phyloP scores from a whole-genome alignment of 2,113 vertebrate genomes.

The Speoplatyrhinus poulsoni region DNA sequence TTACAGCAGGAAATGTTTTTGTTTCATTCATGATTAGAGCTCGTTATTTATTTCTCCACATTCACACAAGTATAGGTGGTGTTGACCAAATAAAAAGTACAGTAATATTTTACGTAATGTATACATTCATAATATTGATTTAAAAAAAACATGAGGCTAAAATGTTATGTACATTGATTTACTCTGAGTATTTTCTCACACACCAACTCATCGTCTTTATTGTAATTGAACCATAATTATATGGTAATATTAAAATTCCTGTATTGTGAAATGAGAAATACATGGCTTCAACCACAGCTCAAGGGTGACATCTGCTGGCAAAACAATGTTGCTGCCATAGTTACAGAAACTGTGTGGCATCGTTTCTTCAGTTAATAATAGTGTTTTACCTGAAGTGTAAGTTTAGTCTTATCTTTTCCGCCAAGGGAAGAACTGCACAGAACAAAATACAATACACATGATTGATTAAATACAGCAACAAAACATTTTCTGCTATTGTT shows the following conservation, averaged over 20 bases:
- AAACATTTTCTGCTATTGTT: too few species aligned
- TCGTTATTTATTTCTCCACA: too few species aligned
- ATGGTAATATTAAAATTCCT: not conserved
- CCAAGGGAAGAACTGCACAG: constrained; percentile 77
- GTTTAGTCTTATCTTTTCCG: constrained; percentile 92
- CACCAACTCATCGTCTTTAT: too few species aligned
- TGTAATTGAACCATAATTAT: not conserved
- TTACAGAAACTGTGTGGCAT: not conserved
- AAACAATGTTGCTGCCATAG: not conserved
- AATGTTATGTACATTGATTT: too few species aligned
- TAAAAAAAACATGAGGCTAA: too few species aligned
- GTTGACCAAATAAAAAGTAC: too few species aligned
- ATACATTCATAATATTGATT: too few species aligned
- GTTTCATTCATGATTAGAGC: too few species aligned
- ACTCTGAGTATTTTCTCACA: too few species aligned
- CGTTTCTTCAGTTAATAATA: not conserved
- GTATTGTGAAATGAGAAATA: not conserved
- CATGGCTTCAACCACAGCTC: not conserved
- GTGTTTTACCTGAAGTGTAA: constrained; percentile 85
- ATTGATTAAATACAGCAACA: not conserved
- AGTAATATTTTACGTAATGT: too few species aligned
- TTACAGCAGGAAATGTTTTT: too few species aligned
- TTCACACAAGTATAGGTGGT: too few species aligned
- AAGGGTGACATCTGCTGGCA: constrained; percentile 10
- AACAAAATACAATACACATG: constrained; percentile 5